Percentiles rank a stretch among this genome's conserved stretches.
Evolutionary conservation across 2,113 vertebrate genomes (phyloP).

Genomic region (Furnarius figulus): DNA sequence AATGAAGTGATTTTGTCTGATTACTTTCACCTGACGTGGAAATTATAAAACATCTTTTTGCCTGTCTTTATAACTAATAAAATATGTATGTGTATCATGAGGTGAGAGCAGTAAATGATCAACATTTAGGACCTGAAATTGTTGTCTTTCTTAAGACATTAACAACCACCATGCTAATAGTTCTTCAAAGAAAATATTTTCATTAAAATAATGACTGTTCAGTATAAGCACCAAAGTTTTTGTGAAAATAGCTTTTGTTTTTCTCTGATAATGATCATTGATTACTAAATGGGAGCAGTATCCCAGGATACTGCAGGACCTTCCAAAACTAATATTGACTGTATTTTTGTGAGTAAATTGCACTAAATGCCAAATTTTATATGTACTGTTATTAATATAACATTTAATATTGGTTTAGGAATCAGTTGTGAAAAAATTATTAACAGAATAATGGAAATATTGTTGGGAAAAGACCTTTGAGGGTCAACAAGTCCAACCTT

Average conservation of each 20-base stretch:
- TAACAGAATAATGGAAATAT: background rate
- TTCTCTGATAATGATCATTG: background rate
- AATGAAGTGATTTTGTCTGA: background rate
- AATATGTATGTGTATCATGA: background rate
- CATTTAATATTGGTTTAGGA: background rate
- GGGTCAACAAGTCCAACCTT: background rate
- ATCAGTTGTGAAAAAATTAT: background rate
- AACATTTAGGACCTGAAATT: background rate
- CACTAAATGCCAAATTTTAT: background rate
- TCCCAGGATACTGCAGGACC: no score
- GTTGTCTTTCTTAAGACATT: background rate
- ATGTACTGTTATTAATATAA: background rate
- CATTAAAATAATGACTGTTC: background rate
- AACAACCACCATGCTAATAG: background rate
- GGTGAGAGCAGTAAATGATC: background rate
- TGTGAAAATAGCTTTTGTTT: background rate
- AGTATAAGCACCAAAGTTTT: background rate
- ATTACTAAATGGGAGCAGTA: background rate
- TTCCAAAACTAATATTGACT: background rate
- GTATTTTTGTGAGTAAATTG: background rate
- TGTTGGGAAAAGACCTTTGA: background rate
- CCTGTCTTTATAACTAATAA: background rate
- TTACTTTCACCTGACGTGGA: background rate
- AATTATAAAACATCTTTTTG: background rate
- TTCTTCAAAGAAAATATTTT: background rate